Base-by-base conservation (phyloP, 2,888 invertebrate species). In the Dynastes grantii region DNA sequence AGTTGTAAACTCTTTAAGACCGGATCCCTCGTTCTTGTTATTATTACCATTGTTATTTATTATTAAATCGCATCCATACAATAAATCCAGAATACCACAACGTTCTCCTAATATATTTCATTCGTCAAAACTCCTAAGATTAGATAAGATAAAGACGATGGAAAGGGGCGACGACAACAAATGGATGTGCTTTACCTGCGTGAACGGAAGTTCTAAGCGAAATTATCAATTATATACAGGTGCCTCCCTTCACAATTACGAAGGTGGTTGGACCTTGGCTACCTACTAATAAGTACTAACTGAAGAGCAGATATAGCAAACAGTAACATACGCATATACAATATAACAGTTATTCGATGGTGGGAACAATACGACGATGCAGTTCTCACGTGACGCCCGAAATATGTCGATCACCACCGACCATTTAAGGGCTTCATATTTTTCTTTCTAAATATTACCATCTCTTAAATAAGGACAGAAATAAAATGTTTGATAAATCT, bases 131-230 rank as follows among this genome's bases (percentile, higher is more conserved):
- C 51, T 51, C 51, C 2, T 9, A 13, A 13, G n/a, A 51, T 13
- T 51, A 13, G 51, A 51, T 13, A 51, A 51, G 9, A n/a, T 13
- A 13, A n/a, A 51, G 13, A 9, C 51, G n/a, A 51, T 9, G n/a
- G 51, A 13, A 51, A 51, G 11, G n/a, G 13, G 51, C n/a, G 51
- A 51, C n/a, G 51, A 2, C 2, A 13, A 51, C n/a, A 51, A n/a
- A n/a, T 51, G 5, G 9, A 51, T 51, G 51, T 13, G n/a, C 51
- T 51, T 51, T 51, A 51, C 51, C 51, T 51, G 51, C 22, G 22
- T 29, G 29, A 78, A 67, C 78, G 78, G 78, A 78, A 78, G 78
- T 78, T 78, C 78, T 78, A 75, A 61, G 75, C 78, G 61, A 78
- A 78, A 76, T n/a, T 51, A 51, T 51, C 13, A 11, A n/a, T 76